phyloP scores from a whole-genome alignment of 2,888 invertebrate species.

The Glyphotaelius pellucidus region DNA sequence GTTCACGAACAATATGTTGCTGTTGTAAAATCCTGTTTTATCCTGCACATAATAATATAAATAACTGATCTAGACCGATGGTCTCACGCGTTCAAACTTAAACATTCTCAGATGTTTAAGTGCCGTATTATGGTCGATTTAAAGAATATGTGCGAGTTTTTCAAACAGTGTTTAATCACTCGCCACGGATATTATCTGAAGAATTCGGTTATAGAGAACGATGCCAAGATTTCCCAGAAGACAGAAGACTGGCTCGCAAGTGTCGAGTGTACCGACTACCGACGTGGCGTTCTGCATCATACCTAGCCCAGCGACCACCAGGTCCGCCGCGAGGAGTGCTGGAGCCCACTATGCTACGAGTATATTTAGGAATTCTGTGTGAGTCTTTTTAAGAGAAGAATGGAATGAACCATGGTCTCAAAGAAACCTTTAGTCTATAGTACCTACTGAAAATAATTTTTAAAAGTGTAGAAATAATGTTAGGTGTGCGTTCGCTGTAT shows the following conservation, averaged over 20 bases:
- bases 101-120: background rate
- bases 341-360: background rate
- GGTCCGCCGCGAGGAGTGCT: background rate
- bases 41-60: background rate
- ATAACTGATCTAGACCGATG: background rate
- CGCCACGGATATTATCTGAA: background rate
- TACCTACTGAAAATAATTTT: no score
- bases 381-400: background rate
- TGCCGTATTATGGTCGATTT: background rate
- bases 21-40: background rate
- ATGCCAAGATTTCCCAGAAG: conserved; percentile 1
- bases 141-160: background rate
- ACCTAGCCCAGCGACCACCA: background rate
- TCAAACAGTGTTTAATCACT: conserved; percentile 2
- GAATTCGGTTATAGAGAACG: background rate
- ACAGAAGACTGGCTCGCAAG: background rate
- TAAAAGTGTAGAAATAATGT: no score
- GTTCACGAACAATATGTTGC: background rate
- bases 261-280: background rate
- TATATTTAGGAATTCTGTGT: background rate
- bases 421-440: background rate
- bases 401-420: background rate
- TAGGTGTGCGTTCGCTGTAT: no score
- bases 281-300: background rate
- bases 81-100: background rate